Evolutionary conservation across 64 coral and sea anemone genomes (phyloP), one percentile per base, ranked within the genome.

Genomic region (Actinia tenebrosa): DNA sequence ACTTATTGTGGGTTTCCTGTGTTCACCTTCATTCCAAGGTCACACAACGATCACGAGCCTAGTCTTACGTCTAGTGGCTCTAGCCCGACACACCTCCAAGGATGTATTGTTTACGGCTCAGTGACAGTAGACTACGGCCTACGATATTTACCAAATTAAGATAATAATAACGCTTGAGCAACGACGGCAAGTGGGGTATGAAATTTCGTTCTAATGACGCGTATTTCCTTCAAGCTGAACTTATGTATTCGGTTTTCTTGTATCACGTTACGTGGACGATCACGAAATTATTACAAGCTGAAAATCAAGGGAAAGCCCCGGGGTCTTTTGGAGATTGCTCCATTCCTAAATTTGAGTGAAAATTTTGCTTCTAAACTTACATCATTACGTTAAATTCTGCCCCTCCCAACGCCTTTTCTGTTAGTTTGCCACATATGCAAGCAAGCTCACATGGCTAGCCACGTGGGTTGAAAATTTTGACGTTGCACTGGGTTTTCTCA

Each of bases 391-490:
- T 26, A 15, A 75, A 75, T 43, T 75, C 26, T 42, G 79, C 79
- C 79, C 43, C 79, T 81, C 79, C 79, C 79, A 81, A 81, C 53
- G 8, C 17, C 45, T 81, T 16, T 45, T 45, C 79, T 0, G 16
- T 53, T 5, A 66, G 63, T 23, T 66, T 75, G 69, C 69, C 69
- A 75, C 69, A 75, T 75, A 75, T 75, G 69, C 69, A 81, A 45
- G 79, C 79, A 45, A 81, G 44, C 43, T 81, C 94, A 92, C 91
- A 89, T 92, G 91, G 91, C 56, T 54, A 25, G 64, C 87, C 87
- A 92, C 91, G 91, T 96, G 94, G 71, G 69, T 27, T 52, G 79
- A 46, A 55, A 56, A 77, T 22, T 90, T 69, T 94, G 75, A 88
- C 87, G 55, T 84, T 18, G 18, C 58, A 61, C 16, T 17, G 20